Conservation (phyloP, 37 sponge, comb jelly and placozoan genomes). For the Eunapius fragilis region DNA sequence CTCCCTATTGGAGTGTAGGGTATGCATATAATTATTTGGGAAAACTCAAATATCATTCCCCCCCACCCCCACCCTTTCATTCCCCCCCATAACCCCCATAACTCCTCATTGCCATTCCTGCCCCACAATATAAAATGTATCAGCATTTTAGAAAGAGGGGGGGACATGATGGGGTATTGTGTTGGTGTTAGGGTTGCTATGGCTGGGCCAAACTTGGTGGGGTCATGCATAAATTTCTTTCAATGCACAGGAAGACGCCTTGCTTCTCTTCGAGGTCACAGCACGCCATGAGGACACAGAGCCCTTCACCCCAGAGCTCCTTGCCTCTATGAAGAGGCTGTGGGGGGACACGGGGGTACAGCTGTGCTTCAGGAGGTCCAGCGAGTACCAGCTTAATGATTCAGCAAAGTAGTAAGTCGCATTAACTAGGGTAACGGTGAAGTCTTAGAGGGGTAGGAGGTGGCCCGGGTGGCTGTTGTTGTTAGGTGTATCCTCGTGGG, state of each 20-base stretch:
- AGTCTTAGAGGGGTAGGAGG: not conserved
- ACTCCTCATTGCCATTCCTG: too few species aligned
- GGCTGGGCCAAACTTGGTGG: not conserved
- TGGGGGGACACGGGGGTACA: constrained; percentile 94
- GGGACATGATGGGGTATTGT: too few species aligned
- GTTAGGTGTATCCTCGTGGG: not conserved
- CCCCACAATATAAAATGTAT: not conserved
- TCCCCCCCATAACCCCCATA: too few species aligned
- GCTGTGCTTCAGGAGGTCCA: constrained; percentile 80
- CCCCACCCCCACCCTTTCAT: too few species aligned
- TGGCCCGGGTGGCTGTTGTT: not conserved
- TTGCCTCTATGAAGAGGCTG: constrained; percentile 84
- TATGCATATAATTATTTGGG: not conserved
- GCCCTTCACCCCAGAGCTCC: constrained; percentile 76
- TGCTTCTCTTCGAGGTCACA: constrained; percentile 73
- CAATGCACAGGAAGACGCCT: constrained; percentile 79
- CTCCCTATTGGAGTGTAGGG: not conserved
- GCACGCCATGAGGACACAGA: constrained; percentile 80
- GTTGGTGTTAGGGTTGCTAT: not conserved
- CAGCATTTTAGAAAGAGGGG: too few species aligned
- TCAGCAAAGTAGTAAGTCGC: constrained; percentile 92
- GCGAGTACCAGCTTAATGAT: constrained; percentile 95
- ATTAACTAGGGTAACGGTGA: not conserved
- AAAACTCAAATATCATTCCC: too few species aligned
- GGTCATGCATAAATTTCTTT: not conserved